Evolutionary conservation across 2,113 vertebrate genomes (phyloP).

Genomic region (Triplophysa rosa): DNA sequence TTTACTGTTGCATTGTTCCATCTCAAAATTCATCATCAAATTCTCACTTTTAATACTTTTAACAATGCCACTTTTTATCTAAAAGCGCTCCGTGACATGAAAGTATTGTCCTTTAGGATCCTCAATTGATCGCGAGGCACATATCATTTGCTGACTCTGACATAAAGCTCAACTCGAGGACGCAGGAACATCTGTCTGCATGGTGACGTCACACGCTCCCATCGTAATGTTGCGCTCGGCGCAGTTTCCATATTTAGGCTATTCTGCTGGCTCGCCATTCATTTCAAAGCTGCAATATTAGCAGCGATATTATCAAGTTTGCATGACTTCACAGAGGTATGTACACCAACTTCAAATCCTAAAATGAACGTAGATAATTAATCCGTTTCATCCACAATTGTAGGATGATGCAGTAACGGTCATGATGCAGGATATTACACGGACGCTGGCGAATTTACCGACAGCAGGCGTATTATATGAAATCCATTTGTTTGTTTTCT

Average conservation of each 20-base stretch:
- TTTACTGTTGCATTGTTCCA: no score
- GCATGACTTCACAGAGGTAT: slow-evolving; percentile 14
- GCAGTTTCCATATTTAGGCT: slow-evolving; percentile 40
- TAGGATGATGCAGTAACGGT: slow-evolving; percentile 17
- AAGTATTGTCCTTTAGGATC: neutral
- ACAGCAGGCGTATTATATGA: neutral
- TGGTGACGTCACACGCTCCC: slow-evolving; percentile 66
- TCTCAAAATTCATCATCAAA: no score
- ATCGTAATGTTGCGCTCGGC: slow-evolving; percentile 51
- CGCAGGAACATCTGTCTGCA: slow-evolving; percentile 58
- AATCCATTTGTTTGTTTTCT: neutral
- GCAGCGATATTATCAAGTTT: neutral
- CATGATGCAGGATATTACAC: neutral
- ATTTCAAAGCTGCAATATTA: slow-evolving; percentile 3
- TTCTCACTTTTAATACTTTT: neutral
- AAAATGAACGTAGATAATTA: neutral
- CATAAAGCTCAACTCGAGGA: slow-evolving; percentile 17
- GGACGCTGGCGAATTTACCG: slow-evolving; percentile 1
- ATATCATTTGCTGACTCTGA: neutral
- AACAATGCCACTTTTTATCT: neutral
- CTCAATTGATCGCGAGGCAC: neutral
- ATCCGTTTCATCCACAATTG: neutral
- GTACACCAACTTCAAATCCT: neutral
- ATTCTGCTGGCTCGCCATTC: neutral
- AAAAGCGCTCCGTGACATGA: neutral